These are phyloP conservation scores for Himalopsyche tibetana DNA, from an alignment of 2,888 invertebrate genomes.

Conservation along the genomic window DNA sequence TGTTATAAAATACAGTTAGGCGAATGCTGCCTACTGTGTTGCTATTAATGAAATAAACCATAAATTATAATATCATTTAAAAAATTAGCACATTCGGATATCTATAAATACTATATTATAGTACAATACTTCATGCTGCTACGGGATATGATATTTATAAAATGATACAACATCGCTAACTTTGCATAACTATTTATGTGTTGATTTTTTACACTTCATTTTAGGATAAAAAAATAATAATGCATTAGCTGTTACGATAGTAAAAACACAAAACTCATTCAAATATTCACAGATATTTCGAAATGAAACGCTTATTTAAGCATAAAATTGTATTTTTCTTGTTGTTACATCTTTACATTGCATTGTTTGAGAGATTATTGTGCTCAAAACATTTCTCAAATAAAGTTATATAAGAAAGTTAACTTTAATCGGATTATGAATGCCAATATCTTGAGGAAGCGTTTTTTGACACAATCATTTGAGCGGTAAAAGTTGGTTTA, in stretches of 20 bases:
- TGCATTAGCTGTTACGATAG: not conserved
- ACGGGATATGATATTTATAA: too few relatives aligned
- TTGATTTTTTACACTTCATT: too few relatives aligned
- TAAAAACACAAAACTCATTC: not conserved
- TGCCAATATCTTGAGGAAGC: slow-evolving; percentile 1
- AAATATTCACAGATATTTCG: not conserved
- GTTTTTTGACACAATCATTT: not conserved
- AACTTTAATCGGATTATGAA: slow-evolving; percentile 14
- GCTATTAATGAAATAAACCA: too few relatives aligned
- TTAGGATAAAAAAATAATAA: too few relatives aligned
- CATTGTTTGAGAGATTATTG: slow-evolving; percentile 3
- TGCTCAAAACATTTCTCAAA: not conserved
- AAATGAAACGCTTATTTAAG: slow-evolving; percentile 3
- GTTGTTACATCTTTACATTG: slow-evolving; percentile 12
- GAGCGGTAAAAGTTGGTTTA: not conserved
- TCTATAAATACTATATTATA: too few relatives aligned
- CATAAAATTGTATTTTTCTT: slow-evolving; percentile 10
- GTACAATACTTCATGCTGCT: too few relatives aligned
- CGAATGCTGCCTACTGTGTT: not conserved
- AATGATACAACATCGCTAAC: too few relatives aligned
- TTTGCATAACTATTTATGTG: too few relatives aligned
- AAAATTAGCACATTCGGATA: too few relatives aligned
- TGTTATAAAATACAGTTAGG: not conserved
- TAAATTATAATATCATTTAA: too few relatives aligned
- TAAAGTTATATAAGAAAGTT: slow-evolving; percentile 12